phyloP scores from a whole-genome alignment of 1,140 invertebrate species.

The Bombus superbus region DNA sequence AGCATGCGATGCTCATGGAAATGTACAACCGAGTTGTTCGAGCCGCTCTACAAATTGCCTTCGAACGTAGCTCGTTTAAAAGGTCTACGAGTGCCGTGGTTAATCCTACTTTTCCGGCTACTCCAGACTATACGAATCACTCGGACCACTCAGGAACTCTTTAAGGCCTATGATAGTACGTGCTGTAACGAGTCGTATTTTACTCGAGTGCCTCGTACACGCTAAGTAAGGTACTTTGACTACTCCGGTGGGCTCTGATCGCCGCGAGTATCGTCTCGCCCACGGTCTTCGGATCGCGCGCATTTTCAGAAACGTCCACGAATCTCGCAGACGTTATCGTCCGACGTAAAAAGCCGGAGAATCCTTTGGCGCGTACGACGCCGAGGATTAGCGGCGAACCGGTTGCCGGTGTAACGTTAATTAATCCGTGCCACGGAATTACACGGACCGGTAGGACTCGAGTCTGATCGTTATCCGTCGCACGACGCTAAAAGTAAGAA shows the following conservation, averaged over 20 bases:
- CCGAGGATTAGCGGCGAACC: constrained; percentile 25
- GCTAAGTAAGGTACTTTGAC: too few relatives aligned
- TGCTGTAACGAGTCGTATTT: not conserved
- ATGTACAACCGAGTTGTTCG: not conserved
- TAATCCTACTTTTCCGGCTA: not conserved
- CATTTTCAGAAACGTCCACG: too few relatives aligned
- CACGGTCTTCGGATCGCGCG: too few relatives aligned
- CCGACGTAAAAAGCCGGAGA: too few relatives aligned
- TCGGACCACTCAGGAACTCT: not conserved
- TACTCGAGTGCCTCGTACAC: constrained; percentile 4
- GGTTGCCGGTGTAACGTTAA: constrained; percentile 64
- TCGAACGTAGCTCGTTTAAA: not conserved
- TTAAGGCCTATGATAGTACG: not conserved
- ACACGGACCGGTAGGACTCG: constrained; percentile 52
- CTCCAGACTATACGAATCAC: not conserved
- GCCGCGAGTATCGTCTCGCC: too few relatives aligned
- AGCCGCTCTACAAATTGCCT: constrained; percentile 14
- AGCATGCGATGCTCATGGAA: constrained; percentile 37
- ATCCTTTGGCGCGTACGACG: not conserved
- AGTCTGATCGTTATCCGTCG: constrained; percentile 68
- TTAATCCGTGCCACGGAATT: constrained; percentile 68
- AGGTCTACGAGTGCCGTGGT: not conserved
- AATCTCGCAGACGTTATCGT: too few relatives aligned
- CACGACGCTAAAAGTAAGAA: constrained; percentile 32
- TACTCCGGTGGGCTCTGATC: too few relatives aligned